A percentile compares a stretch with the other conserved stretches of the same genome.
Conservation (phyloP, 1,140 invertebrate genomes). For the Bombus breviceps region DNA sequence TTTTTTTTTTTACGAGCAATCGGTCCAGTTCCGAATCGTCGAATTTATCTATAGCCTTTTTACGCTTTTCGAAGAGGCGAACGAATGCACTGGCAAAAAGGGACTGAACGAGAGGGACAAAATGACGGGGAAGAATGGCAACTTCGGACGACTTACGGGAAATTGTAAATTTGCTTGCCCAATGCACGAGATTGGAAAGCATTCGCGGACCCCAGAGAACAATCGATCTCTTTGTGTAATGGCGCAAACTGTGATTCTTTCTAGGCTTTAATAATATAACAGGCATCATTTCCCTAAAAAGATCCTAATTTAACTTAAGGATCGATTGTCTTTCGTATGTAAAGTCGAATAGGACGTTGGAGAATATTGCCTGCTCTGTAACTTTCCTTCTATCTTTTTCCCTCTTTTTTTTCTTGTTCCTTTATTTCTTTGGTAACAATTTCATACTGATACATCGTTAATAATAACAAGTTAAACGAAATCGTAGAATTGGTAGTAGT, state of each 20-base stretch:
- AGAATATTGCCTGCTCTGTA: background rate
- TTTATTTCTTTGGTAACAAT: fast-evolving
- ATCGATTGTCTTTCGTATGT: background rate
- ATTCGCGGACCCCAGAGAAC: conserved; percentile 39
- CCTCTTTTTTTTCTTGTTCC: no score
- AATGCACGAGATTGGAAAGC: conserved; percentile 59
- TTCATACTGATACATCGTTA: background rate
- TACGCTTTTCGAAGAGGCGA: background rate
- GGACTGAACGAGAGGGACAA: background rate
- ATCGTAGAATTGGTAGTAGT: no score
- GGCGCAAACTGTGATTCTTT: conserved; percentile 49
- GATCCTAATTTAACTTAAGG: background rate
- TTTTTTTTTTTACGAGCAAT: conserved; percentile 46
- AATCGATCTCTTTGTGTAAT: conserved; percentile 64
- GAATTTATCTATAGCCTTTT: conserved; percentile 26
- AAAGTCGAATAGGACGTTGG: background rate
- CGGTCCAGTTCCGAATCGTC: conserved; percentile 15
- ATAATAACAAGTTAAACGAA: background rate
- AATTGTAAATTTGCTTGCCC: conserved; percentile 69
- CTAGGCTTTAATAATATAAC: background rate
- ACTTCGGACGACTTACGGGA: conserved; percentile 55
- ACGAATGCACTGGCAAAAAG: conserved; percentile 16
- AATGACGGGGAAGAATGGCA: background rate
- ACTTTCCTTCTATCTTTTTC: background rate
- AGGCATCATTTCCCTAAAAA: conserved; percentile 29